Evolutionary conservation across 2,113 vertebrate genomes (phyloP).

Genomic region (Clarias batrachus): DNA sequence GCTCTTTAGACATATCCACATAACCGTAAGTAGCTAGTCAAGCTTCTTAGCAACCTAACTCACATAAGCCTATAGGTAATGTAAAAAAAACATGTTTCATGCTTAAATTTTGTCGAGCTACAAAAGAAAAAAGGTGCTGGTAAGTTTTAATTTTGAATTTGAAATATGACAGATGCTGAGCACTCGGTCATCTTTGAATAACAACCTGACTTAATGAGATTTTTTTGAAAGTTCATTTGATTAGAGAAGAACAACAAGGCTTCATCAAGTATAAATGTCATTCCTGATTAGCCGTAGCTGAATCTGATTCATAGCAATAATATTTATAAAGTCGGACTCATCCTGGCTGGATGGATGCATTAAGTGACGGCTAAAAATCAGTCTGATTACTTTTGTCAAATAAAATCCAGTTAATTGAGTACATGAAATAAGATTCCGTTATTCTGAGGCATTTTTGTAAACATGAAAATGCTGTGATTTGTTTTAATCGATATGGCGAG

Average conservation of each 20-base stretch:
- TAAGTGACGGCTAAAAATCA: neutral
- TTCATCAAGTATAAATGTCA: neutral
- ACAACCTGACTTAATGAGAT: too few species aligned
- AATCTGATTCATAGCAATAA: conserved; percentile 9
- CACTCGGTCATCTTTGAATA: neutral
- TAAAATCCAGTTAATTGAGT: neutral
- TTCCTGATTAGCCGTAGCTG: neutral
- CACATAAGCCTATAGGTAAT: neutral
- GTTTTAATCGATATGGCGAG: too few species aligned
- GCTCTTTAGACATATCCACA: neutral
- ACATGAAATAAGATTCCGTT: neutral
- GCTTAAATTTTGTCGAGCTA: neutral
- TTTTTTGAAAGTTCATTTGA: neutral
- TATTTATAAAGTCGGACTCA: neutral
- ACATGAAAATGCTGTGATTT: neutral
- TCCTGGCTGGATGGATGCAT: neutral
- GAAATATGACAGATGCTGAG: neutral
- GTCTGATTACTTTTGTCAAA: neutral
- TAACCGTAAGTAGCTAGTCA: neutral
- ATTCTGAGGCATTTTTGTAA: neutral
- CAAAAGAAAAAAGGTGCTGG: neutral
- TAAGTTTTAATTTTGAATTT: neutral
- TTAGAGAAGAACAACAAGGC: neutral
- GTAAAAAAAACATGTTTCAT: neutral
- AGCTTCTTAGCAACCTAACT: too few species aligned